Base-by-base conservation (phyloP, 2,797 vertebrate species). In the Falco biarmicus region DNA sequence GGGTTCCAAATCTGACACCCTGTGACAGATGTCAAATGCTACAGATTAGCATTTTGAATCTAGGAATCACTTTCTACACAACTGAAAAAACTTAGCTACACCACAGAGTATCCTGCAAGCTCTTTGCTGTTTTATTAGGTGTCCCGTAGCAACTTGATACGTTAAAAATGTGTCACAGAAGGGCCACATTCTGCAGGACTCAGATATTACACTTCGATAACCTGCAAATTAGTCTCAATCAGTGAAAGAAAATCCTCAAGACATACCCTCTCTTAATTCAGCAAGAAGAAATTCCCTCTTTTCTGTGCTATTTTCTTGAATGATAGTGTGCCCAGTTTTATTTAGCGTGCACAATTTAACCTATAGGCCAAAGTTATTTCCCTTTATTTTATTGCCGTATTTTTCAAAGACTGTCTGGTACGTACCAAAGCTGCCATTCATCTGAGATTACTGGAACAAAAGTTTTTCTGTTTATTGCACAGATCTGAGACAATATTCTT, bases 231-330 rank as follows among this genome's bases (percentile, higher is more conserved):
- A 90, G 53, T 43, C 73, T 66, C 70, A 95, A 68, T 29, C 6
- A 51, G 15, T 79, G 63, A 82, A 92, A 90, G 37, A 94, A 92
- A 82, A 89, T 66, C 68, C 79, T 79, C 43, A 88, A 83, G 29
- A 63, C 75, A 60, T 8, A 41, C 10, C 19, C 9, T 60, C n/a
- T 53, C 18, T 64, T 84, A 86, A 78, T 80, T 88, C 9, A 21
- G 32, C 51, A 57, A 21, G 32, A 76, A n/a, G 21, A 81, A 66
- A 77, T 28, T 51, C 32, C 66, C 17, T 81, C 20, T 65, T 79
- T 80, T 84, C 39, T 53, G 21, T 31, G 75, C 31, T 8, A 31
- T 54, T 80, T 76, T 77, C 11, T 64, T 90, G 20, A 64, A 48
- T 57, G 11, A 45, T n/a, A 63, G 7, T 34, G 50, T 60, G 15